Percentiles rank a stretch among this genome's conserved stretches.
These are phyloP conservation scores for Apistogramma diplotaenia DNA, from an alignment of 2,113 vertebrate species.

Conservation along the genomic window DNA sequence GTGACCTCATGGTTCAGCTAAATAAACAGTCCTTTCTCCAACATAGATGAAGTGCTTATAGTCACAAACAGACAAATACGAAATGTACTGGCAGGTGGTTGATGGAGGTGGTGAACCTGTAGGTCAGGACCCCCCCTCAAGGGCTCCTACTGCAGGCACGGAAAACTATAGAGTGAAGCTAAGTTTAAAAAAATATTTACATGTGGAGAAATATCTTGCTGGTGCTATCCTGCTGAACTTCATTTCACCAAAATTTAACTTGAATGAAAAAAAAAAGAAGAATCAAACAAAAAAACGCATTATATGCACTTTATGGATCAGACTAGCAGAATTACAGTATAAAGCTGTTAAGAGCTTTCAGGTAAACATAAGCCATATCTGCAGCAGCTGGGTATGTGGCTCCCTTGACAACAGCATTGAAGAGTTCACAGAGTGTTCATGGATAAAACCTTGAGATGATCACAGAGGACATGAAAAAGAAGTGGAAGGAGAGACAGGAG, in stretches of 20 bases:
- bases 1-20: background rate
- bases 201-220: background rate
- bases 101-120: background rate
- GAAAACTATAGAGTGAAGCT: background rate
- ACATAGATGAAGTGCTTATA: background rate
- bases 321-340: background rate
- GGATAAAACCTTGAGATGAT: slow-evolving; percentile 25
- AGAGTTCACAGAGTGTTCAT: slow-evolving; percentile 27
- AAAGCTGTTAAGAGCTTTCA: background rate
- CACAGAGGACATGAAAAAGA: slow-evolving; percentile 1
- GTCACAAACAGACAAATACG: background rate
- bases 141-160: background rate
- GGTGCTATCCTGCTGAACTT: background rate
- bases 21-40: background rate
- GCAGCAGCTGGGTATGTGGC: background rate
- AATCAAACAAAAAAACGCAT: no score
- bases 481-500: background rate
- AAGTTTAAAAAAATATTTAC: background rate
- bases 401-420: background rate
- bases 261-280: no score
- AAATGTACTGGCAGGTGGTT: background rate
- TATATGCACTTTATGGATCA: background rate
- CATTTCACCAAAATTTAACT: background rate
- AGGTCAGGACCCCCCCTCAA: background rate
- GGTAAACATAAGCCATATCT: background rate